Base-by-base conservation (phyloP, 2,888 invertebrate genomes). In the Eudemis profundana region DNA sequence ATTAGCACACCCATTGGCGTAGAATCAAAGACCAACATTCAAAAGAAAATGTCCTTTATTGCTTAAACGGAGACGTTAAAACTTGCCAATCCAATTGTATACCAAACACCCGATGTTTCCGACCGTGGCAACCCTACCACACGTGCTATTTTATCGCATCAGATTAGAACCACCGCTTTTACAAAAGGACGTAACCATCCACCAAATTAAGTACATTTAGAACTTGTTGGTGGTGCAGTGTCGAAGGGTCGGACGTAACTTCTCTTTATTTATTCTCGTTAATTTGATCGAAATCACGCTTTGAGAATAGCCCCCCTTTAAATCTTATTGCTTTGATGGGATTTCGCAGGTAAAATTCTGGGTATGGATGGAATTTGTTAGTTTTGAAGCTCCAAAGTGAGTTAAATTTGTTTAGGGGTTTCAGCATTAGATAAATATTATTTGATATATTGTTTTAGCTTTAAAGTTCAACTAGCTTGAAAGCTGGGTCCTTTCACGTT, bases 201-300 rank as follows among this genome's bases (percentile, higher is more conserved):
- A 23, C 12, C 1, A 8, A 17, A 56, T 17, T n/a, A n/a, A 27
- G 3, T 21, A n/a, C 44, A 17, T 29, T 19, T 56, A 29, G 27
- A 42, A 27, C 44, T n/a, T 29, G 29, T 29, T 4, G 3, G 2
- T 7, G n/a, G 3, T 29, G 1, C 1, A 29, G 2, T 4, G 12
- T 1, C 3, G 8, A 66, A 66, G 62, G 66, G 66, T 62, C 66
- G 49, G 56, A 27, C 42, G 50, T 15, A 50, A 49, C 50, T 66
- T 66, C 42, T 27, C 33, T 66, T 66, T 56, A 61, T 62, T 66
- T 61, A 61, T 62, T 57, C 51, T 23, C 61, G 61, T 66, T 66
- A 66, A 66, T 66, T 66, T 66, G 62, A 66, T 66, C 56, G 66
- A 66, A 66, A 66, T 66, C 66, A 61, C 61, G 15, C 53, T 8